phyloP scores from a whole-genome alignment of 2,888 invertebrate genomes.

The Agrotis ipsilon region DNA sequence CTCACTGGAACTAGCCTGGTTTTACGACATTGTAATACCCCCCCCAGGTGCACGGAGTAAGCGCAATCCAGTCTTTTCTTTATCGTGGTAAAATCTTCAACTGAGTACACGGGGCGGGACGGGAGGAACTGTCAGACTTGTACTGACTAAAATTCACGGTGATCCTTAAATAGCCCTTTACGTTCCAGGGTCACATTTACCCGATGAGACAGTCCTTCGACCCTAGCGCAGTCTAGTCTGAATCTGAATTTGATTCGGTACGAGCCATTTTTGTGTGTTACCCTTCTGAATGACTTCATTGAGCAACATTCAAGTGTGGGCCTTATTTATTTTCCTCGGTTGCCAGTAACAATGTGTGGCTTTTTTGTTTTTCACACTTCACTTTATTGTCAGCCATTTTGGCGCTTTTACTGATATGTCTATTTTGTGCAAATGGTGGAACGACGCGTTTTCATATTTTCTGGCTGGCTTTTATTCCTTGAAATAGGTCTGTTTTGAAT shows the following conservation, averaged over 20 bases:
- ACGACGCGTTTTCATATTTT: slow-evolving; percentile 32
- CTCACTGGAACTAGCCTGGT: too few species aligned
- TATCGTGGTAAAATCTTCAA: too few species aligned
- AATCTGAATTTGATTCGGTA: too few species aligned
- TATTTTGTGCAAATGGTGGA: slow-evolving; percentile 54
- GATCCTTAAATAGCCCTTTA: too few species aligned
- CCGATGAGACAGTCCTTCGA: too few species aligned
- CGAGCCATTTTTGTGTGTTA: too few species aligned
- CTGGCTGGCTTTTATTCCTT: slow-evolving; percentile 33
- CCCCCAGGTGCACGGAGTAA: not conserved
- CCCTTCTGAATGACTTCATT: not conserved
- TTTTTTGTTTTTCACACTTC: slow-evolving; percentile 54
- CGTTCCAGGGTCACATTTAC: too few species aligned
- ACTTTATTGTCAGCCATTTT: slow-evolving; percentile 54
- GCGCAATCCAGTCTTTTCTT: not conserved
- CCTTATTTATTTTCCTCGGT: slow-evolving; percentile 30
- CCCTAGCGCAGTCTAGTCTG: too few species aligned
- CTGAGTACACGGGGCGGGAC: too few species aligned
- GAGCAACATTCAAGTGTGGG: slow-evolving; percentile 7
- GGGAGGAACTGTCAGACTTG: too few species aligned
- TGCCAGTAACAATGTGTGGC: slow-evolving; percentile 25
- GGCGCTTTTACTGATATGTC: slow-evolving; percentile 55
- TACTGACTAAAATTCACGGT: too few species aligned
- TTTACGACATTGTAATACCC: too few species aligned
- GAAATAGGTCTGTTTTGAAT: slow-evolving; percentile 28